Percentiles rank a stretch among this genome's conserved stretches.
These are phyloP conservation scores for Ditylenchus dipsaci DNA, from an alignment of 1,140 invertebrate species.

Conservation along the genomic window DNA sequence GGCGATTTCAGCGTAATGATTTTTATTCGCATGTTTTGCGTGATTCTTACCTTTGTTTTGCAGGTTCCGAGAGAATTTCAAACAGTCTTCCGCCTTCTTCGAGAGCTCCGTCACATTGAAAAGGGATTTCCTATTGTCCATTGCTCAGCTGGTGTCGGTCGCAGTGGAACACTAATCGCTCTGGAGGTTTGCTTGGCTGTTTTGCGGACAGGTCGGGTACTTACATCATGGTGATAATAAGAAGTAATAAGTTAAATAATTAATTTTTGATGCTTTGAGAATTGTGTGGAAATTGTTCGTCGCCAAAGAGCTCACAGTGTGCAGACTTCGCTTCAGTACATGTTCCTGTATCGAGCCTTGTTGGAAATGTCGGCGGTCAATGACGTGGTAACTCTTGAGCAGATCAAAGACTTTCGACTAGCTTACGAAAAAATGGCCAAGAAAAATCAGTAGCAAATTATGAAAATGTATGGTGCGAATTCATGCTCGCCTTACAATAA, in stretches of 20 bases:
- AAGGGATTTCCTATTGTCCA: not conserved
- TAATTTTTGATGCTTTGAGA: not conserved
- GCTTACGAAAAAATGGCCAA: not conserved
- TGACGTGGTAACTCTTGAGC: not conserved
- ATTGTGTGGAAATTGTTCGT: not conserved
- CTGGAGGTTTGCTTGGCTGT: not conserved
- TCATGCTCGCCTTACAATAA: too few species aligned
- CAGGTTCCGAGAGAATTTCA: not conserved
- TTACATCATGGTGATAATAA: not conserved
- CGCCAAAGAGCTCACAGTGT: not conserved
- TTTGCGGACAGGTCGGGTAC: not conserved
- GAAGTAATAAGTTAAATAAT: not conserved
- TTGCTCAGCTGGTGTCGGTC: not conserved
- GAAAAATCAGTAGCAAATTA: not conserved
- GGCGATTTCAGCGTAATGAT: constrained; percentile 32
- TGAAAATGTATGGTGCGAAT: too few species aligned
- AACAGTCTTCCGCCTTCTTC: not conserved
- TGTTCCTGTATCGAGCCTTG: not conserved
- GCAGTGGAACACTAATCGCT: not conserved
- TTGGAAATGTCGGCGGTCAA: not conserved
- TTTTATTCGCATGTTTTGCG: not conserved
- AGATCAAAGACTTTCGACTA: not conserved
- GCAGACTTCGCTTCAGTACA: not conserved
- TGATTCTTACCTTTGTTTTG: not conserved
- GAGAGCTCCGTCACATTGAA: not conserved